Percentiles rank a stretch among this genome's conserved stretches.
Evolutionary conservation across 2,888 invertebrate species (phyloP).

Genomic region (Lissocephala sabroskyi): DNA sequence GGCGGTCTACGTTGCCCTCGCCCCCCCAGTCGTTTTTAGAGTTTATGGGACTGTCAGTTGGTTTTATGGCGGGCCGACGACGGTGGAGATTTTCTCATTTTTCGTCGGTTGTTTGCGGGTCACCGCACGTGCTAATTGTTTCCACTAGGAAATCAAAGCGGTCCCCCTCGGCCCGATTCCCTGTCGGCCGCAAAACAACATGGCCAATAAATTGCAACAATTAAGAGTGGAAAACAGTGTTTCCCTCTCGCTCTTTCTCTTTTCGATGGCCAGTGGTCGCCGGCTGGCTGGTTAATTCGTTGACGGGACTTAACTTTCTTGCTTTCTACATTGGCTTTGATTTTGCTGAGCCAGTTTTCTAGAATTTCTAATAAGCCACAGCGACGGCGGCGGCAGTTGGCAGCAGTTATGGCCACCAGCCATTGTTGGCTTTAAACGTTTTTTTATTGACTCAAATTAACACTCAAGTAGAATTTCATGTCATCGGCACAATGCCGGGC

Average conservation of each 20-base stretch:
- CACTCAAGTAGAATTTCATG: conserved; percentile 58
- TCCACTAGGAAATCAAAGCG: not conserved
- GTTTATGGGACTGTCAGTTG: not conserved
- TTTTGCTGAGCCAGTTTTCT: conserved; percentile 46
- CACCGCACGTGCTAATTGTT: conserved; percentile 30
- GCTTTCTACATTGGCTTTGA: conserved; percentile 18
- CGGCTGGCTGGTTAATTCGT: conserved; percentile 39
- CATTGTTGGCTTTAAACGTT: conserved; percentile 41
- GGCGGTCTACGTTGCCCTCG: conserved; percentile 40
- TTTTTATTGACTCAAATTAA: conserved; percentile 54
- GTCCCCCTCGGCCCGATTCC: too few relatives aligned
- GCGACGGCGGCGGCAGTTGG: not conserved
- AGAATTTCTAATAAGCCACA: conserved; percentile 40
- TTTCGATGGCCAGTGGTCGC: too few relatives aligned
- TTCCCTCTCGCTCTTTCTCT: too few relatives aligned
- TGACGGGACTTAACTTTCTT: conserved; percentile 9
- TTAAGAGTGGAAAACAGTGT: conserved; percentile 26
- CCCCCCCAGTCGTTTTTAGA: conserved; percentile 30
- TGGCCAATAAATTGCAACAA: conserved; percentile 27
- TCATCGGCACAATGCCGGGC: conserved; percentile 24
- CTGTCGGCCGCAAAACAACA: conserved; percentile 1
- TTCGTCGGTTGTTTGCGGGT: too few relatives aligned
- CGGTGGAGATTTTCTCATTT: too few relatives aligned
- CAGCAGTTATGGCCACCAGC: conserved; percentile 14
- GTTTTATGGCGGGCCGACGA: too few relatives aligned